Evolutionary conservation across 2,797 vertebrate genomes (phyloP).

Genomic region (Chloroceryle amazona): DNA sequence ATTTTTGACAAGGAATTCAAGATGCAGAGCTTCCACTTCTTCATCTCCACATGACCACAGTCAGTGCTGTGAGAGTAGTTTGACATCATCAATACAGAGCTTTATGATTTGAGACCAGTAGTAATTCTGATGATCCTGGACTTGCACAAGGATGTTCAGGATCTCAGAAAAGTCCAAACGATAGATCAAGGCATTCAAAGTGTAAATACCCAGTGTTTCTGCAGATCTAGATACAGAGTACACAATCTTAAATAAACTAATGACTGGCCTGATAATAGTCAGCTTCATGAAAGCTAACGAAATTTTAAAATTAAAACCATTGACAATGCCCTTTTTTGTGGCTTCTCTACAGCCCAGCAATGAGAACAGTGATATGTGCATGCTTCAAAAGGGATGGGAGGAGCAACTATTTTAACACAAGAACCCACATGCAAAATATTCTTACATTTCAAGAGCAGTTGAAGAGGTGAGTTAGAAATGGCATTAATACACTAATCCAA

Average conservation of each 20-base stretch:
- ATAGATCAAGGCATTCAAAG: background rate
- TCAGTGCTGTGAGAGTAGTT: background rate
- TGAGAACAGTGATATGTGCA: background rate
- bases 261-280: background rate
- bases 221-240: background rate
- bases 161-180: background rate
- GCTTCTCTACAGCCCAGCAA: background rate
- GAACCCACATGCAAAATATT: background rate
- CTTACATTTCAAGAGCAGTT: accelerated
- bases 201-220: background rate
- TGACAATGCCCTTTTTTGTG: background rate
- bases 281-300: background rate
- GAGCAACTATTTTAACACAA: background rate
- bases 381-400: background rate
- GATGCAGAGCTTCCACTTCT: background rate
- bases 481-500: background rate
- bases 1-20: background rate
- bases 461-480: background rate
- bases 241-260: background rate
- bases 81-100: background rate
- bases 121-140: background rate
- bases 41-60: background rate
- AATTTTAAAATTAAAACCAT: background rate
- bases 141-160: background rate
- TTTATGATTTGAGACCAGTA: background rate